A percentile compares a stretch with the other conserved stretches of the same genome.
These are phyloP conservation scores for Formicarius rufipectus DNA, from an alignment of 2,113 vertebrate species.

Conservation along the genomic window DNA sequence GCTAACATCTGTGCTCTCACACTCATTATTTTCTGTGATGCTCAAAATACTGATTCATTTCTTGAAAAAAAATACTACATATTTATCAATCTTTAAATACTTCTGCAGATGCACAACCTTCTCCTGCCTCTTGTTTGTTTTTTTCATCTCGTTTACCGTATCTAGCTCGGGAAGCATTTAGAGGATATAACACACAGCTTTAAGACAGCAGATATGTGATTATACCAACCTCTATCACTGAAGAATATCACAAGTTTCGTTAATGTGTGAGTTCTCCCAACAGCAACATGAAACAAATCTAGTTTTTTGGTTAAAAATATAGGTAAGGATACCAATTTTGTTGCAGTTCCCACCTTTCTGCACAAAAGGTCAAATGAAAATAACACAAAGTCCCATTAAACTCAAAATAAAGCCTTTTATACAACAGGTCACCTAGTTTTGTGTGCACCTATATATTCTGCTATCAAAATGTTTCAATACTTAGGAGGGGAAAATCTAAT, in stretches of 20 bases:
- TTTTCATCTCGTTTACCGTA: neutral
- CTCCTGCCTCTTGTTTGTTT: neutral
- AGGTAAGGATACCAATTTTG: neutral
- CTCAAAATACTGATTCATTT: neutral
- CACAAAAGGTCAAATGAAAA: neutral
- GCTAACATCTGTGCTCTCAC: neutral
- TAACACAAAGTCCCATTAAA: neutral
- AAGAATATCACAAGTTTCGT: neutral
- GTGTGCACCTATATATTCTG: neutral
- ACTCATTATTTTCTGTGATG: neutral
- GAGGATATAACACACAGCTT: neutral
- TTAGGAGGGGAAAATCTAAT: neutral
- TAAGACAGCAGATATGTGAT: neutral
- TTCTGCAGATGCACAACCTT: neutral
- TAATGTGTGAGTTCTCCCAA: neutral
- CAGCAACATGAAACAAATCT: neutral
- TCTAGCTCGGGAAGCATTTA: neutral
- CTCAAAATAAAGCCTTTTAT: neutral
- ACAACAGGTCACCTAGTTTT: neutral
- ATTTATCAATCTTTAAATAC: neutral
- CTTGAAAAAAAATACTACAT: neutral
- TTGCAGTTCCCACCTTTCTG: neutral
- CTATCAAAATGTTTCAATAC: neutral
- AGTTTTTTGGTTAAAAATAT: neutral
- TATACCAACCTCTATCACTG: neutral